A percentile compares a stretch with the other conserved stretches of the same genome.
These are phyloP conservation scores for Chamaedrilus cognettii DNA, from an alignment of 2,888 invertebrate species.

Conservation along the genomic window DNA sequence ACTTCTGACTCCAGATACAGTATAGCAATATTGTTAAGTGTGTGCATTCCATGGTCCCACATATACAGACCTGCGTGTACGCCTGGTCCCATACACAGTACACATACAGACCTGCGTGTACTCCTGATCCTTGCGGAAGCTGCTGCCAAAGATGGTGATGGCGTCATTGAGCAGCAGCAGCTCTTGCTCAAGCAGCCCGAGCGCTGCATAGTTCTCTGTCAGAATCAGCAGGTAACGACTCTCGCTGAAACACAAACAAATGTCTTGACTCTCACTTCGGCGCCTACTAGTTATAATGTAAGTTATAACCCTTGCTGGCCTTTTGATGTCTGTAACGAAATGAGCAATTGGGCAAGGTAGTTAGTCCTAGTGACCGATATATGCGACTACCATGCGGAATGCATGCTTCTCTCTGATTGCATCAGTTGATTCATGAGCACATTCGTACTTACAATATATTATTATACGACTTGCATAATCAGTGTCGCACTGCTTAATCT, in stretches of 20 bases:
- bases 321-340: too few relatives aligned
- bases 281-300: neutral
- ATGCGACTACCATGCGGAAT: too few relatives aligned
- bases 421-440: too few relatives aligned
- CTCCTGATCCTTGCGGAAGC: slow-evolving; percentile 51
- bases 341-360: too few relatives aligned
- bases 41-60: neutral
- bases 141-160: slow-evolving; percentile 52
- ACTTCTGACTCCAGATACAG: too few relatives aligned
- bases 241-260: slow-evolving; percentile 42
- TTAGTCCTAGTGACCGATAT: too few relatives aligned
- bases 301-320: neutral
- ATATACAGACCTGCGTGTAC: neutral
- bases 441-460: too few relatives aligned
- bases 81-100: neutral
- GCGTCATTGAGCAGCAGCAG: slow-evolving; percentile 40
- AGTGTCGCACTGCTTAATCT: too few relatives aligned
- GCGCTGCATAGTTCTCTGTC: slow-evolving; percentile 53
- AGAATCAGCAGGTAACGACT: slow-evolving; percentile 52
- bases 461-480: too few relatives aligned
- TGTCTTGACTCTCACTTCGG: neutral
- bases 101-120: slow-evolving; percentile 46
- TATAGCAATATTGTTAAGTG: too few relatives aligned
- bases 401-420: too few relatives aligned
- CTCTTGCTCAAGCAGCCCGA: slow-evolving; percentile 48